These are phyloP conservation scores for Lepidurus apus DNA, from an alignment of 1,140 invertebrate genomes.

Conservation along the genomic window DNA sequence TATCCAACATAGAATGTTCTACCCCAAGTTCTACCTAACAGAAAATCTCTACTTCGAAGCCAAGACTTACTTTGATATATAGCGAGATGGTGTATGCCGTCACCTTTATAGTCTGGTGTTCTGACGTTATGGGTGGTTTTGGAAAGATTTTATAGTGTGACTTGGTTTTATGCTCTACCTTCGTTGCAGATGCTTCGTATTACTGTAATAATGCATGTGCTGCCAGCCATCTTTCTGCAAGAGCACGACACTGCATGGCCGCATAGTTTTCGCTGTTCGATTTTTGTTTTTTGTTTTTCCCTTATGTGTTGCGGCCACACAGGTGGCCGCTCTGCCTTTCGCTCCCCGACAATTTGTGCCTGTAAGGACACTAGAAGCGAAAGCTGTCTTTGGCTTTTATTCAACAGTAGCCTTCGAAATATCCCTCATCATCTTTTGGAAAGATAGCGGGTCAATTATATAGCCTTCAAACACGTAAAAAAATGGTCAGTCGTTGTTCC, in stretches of 20 bases:
- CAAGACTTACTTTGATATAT: not conserved
- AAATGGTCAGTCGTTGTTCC: not conserved
- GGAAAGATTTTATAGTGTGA: too few relatives aligned
- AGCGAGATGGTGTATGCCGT: not conserved
- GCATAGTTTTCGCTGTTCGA: too few relatives aligned
- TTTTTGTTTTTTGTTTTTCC: too few relatives aligned
- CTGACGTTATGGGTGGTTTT: not conserved
- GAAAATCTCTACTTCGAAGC: not conserved
- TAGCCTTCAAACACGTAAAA: not conserved
- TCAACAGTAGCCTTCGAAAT: not conserved
- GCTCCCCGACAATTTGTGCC: not conserved
- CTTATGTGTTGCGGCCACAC: too few relatives aligned
- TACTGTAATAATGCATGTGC: too few relatives aligned
- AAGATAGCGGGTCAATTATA: slow-evolving; percentile 1
- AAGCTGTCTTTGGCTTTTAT: not conserved
- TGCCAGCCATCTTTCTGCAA: too few relatives aligned
- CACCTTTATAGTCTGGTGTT: not conserved
- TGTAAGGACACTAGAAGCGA: not conserved
- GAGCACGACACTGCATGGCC: too few relatives aligned
- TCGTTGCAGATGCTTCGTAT: too few relatives aligned
- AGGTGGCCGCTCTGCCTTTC: too few relatives aligned
- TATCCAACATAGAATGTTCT: not conserved
- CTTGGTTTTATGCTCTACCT: too few relatives aligned
- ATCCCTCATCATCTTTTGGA: not conserved
- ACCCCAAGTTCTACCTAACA: not conserved